Base-by-base conservation (phyloP, 2,888 invertebrate species). In the Plutella xylostella region DNA sequence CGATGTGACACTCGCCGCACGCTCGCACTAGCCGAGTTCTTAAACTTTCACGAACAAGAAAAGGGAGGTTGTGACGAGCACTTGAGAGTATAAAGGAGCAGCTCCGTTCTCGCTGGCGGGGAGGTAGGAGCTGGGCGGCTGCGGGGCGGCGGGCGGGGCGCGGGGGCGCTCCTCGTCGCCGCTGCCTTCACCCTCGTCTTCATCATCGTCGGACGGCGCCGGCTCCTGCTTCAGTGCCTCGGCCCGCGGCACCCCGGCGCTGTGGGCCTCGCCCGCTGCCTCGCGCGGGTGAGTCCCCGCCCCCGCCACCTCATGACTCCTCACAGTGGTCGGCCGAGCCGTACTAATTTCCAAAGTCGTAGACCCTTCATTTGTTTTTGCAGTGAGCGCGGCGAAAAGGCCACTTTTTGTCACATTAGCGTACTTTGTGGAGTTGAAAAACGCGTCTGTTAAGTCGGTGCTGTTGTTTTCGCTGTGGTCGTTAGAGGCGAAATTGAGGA, bases 181-280 rank as follows among this genome's bases (percentile, higher is more conserved):
- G 40, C 79, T 79, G 2, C 82, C 82, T 56, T 82, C 82, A 1
- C 65, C 57, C 33, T 78, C 80, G 22, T 80, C 82, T 51, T 82
- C 82, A 28, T 82, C 79, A 48, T 82, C 82, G 47, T 80, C 80
- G 11, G 80, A 76, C 14, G 63, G 68, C 1, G 77, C 74, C 14
- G 66, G 65, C 41, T 72, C 72, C 42, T 75, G 72, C 47, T 77
- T 78, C 40, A 79, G 57, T 22, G 77, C 65, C 48, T 78, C 74
- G 6, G 73, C 76, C 22, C 59, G 64, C 4, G 78, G 43, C 9
- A 7, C n/a, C n/a, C n/a, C n/a, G n/a, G n/a, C n/a, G n/a, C n/a
- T 5, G 17, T 19, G 12, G 12, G 19, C 18, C 37, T 37, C 37
- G n/a, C 5, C n/a, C 33, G 17, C 11, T 33, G 33, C 33, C 33